Percentiles rank a stretch among this genome's conserved stretches.
phyloP scores from a whole-genome alignment of 2,113 vertebrate species.

The Triplophysa siluroides region DNA sequence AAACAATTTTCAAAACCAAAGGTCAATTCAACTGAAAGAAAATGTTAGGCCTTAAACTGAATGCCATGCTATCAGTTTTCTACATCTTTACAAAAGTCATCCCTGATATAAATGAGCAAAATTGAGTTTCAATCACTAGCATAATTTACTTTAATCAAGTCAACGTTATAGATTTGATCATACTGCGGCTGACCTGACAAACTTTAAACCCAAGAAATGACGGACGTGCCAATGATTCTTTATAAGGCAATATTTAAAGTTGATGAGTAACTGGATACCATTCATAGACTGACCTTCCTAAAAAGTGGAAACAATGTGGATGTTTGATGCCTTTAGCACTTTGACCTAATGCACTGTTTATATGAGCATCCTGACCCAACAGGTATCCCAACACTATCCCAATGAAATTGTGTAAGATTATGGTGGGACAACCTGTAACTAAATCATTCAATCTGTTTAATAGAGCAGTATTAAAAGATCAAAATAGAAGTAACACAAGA shows the following conservation, averaged over 20 bases:
- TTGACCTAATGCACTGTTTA: too few relatives aligned
- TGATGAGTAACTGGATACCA: not conserved
- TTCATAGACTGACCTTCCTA: not conserved
- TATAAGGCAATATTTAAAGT: not conserved
- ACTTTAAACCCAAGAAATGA: not conserved
- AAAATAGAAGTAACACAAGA: not conserved
- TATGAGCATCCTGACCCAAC: too few relatives aligned
- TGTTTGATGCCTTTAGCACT: too few relatives aligned
- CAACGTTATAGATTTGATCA: not conserved
- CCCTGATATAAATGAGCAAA: not conserved
- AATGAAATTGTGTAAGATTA: too few relatives aligned
- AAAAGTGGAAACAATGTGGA: not conserved
- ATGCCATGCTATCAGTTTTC: slow-evolving; percentile 20
- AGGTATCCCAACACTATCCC: too few relatives aligned
- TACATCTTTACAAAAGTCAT: not conserved
- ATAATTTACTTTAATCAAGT: slow-evolving; percentile 17
- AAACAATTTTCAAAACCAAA: slow-evolving; percentile 3
- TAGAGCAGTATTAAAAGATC: not conserved
- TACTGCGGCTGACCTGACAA: not conserved
- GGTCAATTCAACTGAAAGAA: slow-evolving; percentile 10
- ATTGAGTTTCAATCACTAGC: slow-evolving; percentile 13
- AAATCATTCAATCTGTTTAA: not conserved
- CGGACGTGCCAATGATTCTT: slow-evolving; percentile 1
- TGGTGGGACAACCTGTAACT: too few relatives aligned
- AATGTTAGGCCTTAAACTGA: not conserved